Conservation (phyloP, 2,888 invertebrate species). For the Syritta pipiens region DNA sequence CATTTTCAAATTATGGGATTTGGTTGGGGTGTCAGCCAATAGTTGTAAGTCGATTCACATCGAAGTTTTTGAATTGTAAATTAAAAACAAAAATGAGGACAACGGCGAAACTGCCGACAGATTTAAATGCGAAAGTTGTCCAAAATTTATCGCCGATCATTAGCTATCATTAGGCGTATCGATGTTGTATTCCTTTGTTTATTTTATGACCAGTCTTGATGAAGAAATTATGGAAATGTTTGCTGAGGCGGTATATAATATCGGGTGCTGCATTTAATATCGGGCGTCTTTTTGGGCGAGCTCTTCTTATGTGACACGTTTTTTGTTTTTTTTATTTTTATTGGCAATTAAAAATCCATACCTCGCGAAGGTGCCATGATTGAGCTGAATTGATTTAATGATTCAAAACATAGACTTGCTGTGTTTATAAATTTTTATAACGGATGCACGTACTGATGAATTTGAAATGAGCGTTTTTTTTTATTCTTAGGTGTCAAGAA, state of each 20-base stretch:
- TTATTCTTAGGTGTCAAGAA: too few species aligned
- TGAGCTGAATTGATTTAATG: constrained; percentile 6
- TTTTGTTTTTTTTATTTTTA: too few species aligned
- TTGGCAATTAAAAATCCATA: constrained; percentile 19
- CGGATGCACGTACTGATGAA: not conserved
- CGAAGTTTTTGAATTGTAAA: constrained; percentile 33
- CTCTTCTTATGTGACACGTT: too few species aligned
- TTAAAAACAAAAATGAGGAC: constrained; percentile 21
- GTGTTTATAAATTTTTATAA: not conserved
- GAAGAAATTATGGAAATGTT: constrained; percentile 50
- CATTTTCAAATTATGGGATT: constrained; percentile 13
- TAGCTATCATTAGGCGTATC: constrained; percentile 38
- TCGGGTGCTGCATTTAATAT: too few species aligned
- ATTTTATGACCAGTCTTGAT: constrained; percentile 27
- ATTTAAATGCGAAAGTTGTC: constrained; percentile 24
- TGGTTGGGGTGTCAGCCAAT: not conserved
- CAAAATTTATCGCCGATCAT: constrained; percentile 42
- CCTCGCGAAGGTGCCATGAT: constrained; percentile 9
- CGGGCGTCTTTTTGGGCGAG: too few species aligned
- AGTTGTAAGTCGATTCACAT: constrained; percentile 32
- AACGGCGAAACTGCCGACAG: not conserved
- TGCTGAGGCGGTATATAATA: not conserved
- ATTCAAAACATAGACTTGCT: constrained; percentile 2
- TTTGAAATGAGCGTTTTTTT: not conserved
- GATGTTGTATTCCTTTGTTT: constrained; percentile 12